A percentile compares a stretch with the other conserved stretches of the same genome.
Evolutionary conservation across 1,140 invertebrate species (phyloP).

Genomic region (Belonocnema kinseyi): DNA sequence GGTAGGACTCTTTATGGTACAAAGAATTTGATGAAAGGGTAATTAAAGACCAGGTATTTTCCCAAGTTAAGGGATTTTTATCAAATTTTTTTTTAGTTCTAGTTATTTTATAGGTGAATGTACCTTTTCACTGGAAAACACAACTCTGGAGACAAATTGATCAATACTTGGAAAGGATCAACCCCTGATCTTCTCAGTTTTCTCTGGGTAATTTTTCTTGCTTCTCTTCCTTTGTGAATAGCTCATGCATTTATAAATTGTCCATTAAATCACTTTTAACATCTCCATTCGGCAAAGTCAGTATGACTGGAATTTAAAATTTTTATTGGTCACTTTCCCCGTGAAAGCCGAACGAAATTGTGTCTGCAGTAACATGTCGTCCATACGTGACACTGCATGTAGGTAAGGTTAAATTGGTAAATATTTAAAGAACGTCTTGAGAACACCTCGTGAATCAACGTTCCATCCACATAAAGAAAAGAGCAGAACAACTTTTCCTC

Average conservation of each 20-base stretch:
- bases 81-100: no score
- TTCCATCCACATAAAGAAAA: not conserved
- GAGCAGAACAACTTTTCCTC: no score
- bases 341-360: not conserved
- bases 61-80: no score
- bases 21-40: not conserved
- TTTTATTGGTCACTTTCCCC: not conserved
- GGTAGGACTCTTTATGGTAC: not conserved
- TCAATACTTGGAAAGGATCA: no score
- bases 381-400: conserved; percentile 2
- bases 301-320: conserved; percentile 19
- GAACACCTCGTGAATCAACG: not conserved
- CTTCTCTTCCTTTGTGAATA: no score
- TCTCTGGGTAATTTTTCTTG: no score
- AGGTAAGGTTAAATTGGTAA: not conserved
- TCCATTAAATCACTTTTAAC: not conserved
- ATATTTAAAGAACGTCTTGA: not conserved
- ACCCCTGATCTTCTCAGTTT: no score
- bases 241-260: no score
- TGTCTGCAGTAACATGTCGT: not conserved
- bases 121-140: no score
- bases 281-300: not conserved
- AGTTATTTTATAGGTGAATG: no score
- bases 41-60: not conserved
- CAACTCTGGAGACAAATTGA: no score